These are phyloP conservation scores for Anoplius nigerrimus DNA, from an alignment of 2,888 invertebrate species.

Conservation along the genomic window DNA sequence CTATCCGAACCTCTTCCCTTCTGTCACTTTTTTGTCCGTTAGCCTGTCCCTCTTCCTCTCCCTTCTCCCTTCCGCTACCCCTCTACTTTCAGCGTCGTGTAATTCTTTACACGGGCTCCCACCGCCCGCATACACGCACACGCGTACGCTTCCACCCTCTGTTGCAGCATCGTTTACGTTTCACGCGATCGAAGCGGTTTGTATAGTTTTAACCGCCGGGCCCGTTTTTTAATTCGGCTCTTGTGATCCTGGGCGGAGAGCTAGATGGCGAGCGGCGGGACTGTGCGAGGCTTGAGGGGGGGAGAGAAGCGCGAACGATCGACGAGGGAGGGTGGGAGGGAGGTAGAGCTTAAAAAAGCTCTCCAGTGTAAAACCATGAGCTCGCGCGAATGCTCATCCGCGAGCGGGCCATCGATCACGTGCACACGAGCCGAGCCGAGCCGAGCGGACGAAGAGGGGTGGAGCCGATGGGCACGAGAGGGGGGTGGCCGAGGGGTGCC, in stretches of 20 bases:
- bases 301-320: constrained; percentile 7
- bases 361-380: constrained; percentile 37
- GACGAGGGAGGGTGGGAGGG: constrained; percentile 1
- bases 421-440: constrained; percentile 2
- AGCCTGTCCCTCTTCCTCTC: too few relatives aligned
- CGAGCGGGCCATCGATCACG: constrained; percentile 49
- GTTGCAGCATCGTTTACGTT: constrained; percentile 19
- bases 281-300: too few relatives aligned
- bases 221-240: constrained; percentile 46
- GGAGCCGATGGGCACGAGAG: neutral
- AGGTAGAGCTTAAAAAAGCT: constrained; percentile 40
- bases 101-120: neutral
- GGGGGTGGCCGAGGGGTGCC: neutral
- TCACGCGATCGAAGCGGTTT: constrained; percentile 32
- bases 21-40: too few relatives aligned
- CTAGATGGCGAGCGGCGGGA: constrained; percentile 33
- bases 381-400: constrained; percentile 23
- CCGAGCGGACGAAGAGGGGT: constrained; percentile 20
- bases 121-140: neutral
- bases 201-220: constrained; percentile 25
- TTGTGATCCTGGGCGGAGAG: constrained; percentile 5
- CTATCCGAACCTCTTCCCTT: too few relatives aligned
- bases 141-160: neutral
- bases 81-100: neutral
- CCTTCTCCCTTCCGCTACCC: too few relatives aligned